Evolutionary conservation across 1,140 invertebrate species (phyloP), one percentile per base, ranked within the genome.

Genomic region (Rhizoglyphus robini): DNA sequence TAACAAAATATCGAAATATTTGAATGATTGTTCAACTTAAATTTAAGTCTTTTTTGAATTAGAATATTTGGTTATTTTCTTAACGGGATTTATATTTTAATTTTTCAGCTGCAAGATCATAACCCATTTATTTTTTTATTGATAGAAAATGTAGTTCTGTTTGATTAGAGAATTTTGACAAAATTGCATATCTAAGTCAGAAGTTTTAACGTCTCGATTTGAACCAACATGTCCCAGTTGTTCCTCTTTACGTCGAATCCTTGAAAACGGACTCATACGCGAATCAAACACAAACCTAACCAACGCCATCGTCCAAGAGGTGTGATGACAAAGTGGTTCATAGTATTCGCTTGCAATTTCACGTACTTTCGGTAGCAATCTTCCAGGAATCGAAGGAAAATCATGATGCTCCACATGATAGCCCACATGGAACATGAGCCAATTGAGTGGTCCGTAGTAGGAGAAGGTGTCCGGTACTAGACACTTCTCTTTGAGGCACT

Each of bases 351-450:
- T 20, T 13, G 63, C 63, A 4, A 65, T 65, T 31, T 63, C 20
- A 41, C 74, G 77, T 75, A 90, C 91, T 81, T 89, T 83, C 20
- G 94, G 93, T 70, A 99, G 77, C 71, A 85, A 81, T 2, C 87
- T 87, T 11, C 94, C 94, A 51, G 95, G 90, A n/a, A 99, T 90
- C 62, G 88, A 88, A 0, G 95, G 95, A 78, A 98, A 98, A 78
- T 98, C 93, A 73, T 97, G 94, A 75, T 95, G 90, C 73, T 94
- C 90, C 75, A 93, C 94, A 69, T 88, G 86, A 73, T 90, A 90
- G n/a, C 96, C 96, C 36, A 99, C 96, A 77, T 99, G 99, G 76
- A 97, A 99, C 0, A 94, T 97, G 36, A 99, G 88, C 75, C 83
- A 88, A 78, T 99, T 99, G 20, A 98, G 79, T 15, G 86, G 85